Base-by-base conservation (phyloP, 2,113 vertebrate genomes). In the Anolis sagrei region DNA sequence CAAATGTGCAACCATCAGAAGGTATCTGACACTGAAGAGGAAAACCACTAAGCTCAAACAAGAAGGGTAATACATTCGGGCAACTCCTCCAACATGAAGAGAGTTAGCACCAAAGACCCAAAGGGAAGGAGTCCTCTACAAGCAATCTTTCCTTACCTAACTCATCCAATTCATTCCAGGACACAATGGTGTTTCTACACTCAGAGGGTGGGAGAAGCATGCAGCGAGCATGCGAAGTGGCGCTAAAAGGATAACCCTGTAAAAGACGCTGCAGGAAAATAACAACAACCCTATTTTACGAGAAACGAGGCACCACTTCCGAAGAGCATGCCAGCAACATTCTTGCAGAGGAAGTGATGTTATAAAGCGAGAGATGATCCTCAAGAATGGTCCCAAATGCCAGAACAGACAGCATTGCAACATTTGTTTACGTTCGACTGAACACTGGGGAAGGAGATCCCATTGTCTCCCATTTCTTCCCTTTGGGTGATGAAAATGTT, bases 401-500 rank as follows among this genome's bases (percentile, higher is more conserved):
- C 61, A 1, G 76, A 64, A 86, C 48, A 84, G 89, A 91, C 87
- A 88, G 90, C 87, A 91, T 91, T 25, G 4, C 44, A 66, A 25
- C 0, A 23, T 19, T 18, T 0, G 84, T 34, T 68, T 76, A 70
- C 0, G 11, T 0, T 16, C 78, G 5, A 83, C 77, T 76, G 88
- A 34, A 80, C 21, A 0, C 49, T 1, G 90, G 76, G 86, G 70
- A 51, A 19, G 70, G 77, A 21, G n/a, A 61, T 64, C 81, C 1
- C 88, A 81, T 81, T 90, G 90, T 49, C 92, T 7, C 93, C 80
- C 84, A 92, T 81, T 0, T 90, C 92, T 94, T 94, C 92, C 93
- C 93, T 93, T 94, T 86, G 44, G 74, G n/a, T 66, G 58, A 25
- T 48, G 1, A 84, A 82, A 87, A 90, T 83, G 16, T 9, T 23